Evolutionary conservation across 1,140 invertebrate genomes (phyloP).

Genomic region (Papilio helenus): DNA sequence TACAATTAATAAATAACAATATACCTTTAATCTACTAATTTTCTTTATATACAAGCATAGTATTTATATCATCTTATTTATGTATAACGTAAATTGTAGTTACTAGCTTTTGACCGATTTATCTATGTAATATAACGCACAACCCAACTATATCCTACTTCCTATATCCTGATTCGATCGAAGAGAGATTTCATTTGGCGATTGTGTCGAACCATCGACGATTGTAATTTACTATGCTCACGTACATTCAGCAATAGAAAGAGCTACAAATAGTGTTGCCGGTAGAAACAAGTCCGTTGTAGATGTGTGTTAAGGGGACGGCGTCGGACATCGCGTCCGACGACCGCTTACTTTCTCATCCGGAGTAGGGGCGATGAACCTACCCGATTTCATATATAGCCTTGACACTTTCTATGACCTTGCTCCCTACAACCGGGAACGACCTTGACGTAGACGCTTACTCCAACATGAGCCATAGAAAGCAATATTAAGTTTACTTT

Average conservation of each 20-base stretch:
- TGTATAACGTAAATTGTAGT: constrained; percentile 56
- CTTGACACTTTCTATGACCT: constrained; percentile 82
- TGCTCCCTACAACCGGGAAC: constrained; percentile 51
- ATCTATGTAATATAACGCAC: constrained; percentile 77
- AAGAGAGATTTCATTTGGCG: constrained; percentile 48
- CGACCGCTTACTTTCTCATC: constrained; percentile 76
- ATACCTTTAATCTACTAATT: constrained; percentile 41
- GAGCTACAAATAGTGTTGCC: constrained; percentile 52
- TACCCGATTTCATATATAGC: constrained; percentile 77
- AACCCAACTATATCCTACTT: constrained; percentile 58
- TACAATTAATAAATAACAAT: constrained; percentile 47
- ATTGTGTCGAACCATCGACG: constrained; percentile 46
- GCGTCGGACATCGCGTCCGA: constrained; percentile 52
- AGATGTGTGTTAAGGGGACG: constrained; percentile 78
- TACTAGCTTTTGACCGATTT: constrained; percentile 81
- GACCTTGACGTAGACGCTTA: constrained; percentile 63
- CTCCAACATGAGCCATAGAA: constrained; percentile 60
- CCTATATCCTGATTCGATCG: constrained; percentile 47
- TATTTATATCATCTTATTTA: constrained; percentile 27
- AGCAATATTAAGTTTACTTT: constrained; percentile 67
- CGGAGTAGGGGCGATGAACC: constrained; percentile 69
- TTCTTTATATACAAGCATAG: constrained; percentile 7
- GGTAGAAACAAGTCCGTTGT: constrained; percentile 63
- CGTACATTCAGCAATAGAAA: constrained; percentile 39
- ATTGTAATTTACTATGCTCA: constrained; percentile 56